These are phyloP conservation scores for Drosophila acutilabella DNA, from an alignment of 2,888 invertebrate genomes.

Conservation along the genomic window DNA sequence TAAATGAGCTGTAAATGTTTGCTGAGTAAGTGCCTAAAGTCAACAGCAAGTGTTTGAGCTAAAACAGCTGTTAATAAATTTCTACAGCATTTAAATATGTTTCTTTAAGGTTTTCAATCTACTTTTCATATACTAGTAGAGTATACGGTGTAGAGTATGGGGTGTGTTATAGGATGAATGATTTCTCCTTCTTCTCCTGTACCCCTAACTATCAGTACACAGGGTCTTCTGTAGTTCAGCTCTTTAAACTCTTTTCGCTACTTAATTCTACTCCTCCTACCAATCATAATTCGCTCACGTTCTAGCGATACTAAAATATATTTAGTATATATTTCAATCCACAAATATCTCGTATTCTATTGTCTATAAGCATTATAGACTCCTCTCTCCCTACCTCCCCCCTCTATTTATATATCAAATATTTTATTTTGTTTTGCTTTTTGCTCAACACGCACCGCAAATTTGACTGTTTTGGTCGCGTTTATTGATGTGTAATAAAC, in stretches of 20 bases:
- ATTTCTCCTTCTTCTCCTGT: no score
- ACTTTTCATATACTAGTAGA: no score
- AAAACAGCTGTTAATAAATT: neutral
- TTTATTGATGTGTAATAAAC: constrained; percentile 82
- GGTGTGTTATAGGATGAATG: no score
- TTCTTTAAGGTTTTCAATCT: no score
- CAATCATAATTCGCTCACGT: constrained; percentile 70
- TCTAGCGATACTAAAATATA: constrained; percentile 42
- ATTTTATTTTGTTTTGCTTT: constrained; percentile 20
- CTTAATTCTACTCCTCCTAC: constrained; percentile 2
- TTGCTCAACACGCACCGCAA: constrained; percentile 56
- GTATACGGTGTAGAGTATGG: no score
- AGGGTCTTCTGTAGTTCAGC: no score
- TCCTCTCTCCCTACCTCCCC: neutral
- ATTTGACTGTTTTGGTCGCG: constrained; percentile 60
- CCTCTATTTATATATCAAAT: constrained; percentile 31
- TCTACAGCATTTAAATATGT: no score
- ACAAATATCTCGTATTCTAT: constrained; percentile 6
- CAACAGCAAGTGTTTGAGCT: neutral
- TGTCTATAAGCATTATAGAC: neutral
- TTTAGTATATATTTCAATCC: neutral
- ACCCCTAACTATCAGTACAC: no score
- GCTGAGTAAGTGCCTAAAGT: neutral
- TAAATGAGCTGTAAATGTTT: constrained; percentile 28
- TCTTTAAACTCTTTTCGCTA: no score